Percentiles rank a stretch among this genome's conserved stretches.
Evolutionary conservation across 2,113 vertebrate species (phyloP).

Genomic region (Tachuris rubrigastra): DNA sequence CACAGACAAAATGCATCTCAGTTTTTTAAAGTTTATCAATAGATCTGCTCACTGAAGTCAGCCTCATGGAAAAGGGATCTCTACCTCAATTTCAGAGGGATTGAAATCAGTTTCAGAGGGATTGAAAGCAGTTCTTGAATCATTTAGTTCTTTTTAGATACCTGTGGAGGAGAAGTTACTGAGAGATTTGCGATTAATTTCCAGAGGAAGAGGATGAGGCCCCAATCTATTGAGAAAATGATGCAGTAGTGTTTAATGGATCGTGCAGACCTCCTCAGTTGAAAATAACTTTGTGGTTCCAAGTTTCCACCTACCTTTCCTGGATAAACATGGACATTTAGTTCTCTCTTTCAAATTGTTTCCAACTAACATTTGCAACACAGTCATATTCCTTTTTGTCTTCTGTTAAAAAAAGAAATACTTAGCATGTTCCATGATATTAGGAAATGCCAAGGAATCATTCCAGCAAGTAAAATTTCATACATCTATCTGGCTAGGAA

Average conservation of each 20-base stretch:
- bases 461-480: constrained; percentile 64
- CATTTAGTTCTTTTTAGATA: background rate
- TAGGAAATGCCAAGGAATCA: constrained; percentile 65
- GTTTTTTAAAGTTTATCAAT: background rate
- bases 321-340: constrained; percentile 69
- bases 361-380: constrained; percentile 67
- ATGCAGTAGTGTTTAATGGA: constrained; percentile 41
- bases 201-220: constrained; percentile 35
- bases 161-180: background rate
- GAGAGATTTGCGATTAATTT: constrained; percentile 15
- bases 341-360: constrained; percentile 64
- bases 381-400: constrained; percentile 54
- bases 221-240: background rate
- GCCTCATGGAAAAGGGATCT: constrained; percentile 1
- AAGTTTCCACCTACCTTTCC: constrained; percentile 71
- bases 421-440: constrained; percentile 65
- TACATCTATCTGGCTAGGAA: constrained; percentile 38
- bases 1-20: background rate
- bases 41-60: background rate
- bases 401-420: constrained; percentile 62
- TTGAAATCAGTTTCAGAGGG: background rate
- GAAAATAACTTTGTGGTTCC: constrained; percentile 62
- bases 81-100: background rate
- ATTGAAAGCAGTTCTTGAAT: background rate
- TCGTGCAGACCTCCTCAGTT: constrained; percentile 55